Base-by-base conservation (phyloP, 2,113 vertebrate genomes). In the Amphilophus citrinellus region DNA sequence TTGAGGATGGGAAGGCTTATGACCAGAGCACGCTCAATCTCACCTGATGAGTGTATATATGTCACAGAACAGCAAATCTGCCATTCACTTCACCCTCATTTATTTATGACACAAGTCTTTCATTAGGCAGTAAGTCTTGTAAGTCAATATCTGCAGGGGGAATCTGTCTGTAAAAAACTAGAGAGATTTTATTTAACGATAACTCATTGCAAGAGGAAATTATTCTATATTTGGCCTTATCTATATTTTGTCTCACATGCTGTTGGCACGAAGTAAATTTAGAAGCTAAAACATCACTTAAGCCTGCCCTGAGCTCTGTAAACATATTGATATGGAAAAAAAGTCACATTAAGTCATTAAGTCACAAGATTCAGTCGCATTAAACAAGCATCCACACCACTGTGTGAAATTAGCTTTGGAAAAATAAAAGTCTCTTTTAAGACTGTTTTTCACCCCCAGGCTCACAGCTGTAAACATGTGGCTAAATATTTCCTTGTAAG, bases 121-220 rank as follows among this genome's bases (percentile, higher is more conserved):
- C 47, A 50, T 50, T 18, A 50, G 47, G 5, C 47, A 3, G 24
- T 53, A 27, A 73, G 27, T 32, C 66, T 0, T 20, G 15, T 53
- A 53, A 53, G 3, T 32, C 17, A 56, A 7, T 53, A 8, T 53
- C 24, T 73, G 18, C 30, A 73, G 68, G 30, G 18, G 44, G 47
- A 73, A 32, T 53, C 66, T 32, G 18, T 10, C 17, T 53, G 47
- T 24, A 53, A 17, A 15, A 53, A 18, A 53, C 1, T 7, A 35
- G 6, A 35, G 17, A 53, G 15, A 53, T 53, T 7, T 53, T 7
- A 53, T 53, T 53, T 53, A 53, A 2, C 5, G 44, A 47, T 47
- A 47, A 47, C 5, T 10, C 50, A 0, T 71, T 7, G 0, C 17
- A 32, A 50, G 10, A 4, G 1, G 17, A 56, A 53, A 0, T 50